Base-by-base conservation (phyloP, 2,113 vertebrate species). In the Propithecus coquereli region DNA sequence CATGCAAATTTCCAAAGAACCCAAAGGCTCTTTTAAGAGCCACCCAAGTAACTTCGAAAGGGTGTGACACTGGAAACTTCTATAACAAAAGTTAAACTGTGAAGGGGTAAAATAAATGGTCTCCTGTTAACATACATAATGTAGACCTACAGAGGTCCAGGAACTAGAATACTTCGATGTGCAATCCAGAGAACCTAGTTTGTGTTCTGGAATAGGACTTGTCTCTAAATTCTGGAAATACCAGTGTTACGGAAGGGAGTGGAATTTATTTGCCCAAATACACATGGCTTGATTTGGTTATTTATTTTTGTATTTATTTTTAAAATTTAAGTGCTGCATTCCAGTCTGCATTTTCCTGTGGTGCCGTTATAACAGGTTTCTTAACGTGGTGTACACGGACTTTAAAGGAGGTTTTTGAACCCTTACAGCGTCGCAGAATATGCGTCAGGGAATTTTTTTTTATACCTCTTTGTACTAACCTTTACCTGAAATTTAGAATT, bases 21-120 rank as follows among this genome's bases (percentile, higher is more conserved):
- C 96, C 90, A 98, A 98, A 96, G 98, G 98, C 98, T 98, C 98
- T 98, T 98, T 98, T 98, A 98, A 98, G 98, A 98, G 98, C 98
- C 98, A 98, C 97, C 45, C 20, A 96, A 14, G 0, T 0, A 17
- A 10, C 90, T 32, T 0, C 0, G 20, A 91, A 66, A 90, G 10
- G 80, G 91, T 3, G 4, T 47, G 3, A 23, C 89, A 73, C 89
- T 80, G 37, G 22, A 17, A 45, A 30, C 25, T 43, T 47, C 6
- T 4, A 18, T 6, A 54, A 54, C 52, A 18, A 54, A 54, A 18
- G 17, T 18, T 54, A 54, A 18, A 54, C 52, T 47, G 45, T 52
- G 54, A 22, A 2, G 20, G 54, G 54, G 7, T 22, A 57, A 57
- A 57, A 57, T 57, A 22, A 57, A 57, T 20, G 54, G 20, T 57